Evolutionary conservation across 2,888 invertebrate species (phyloP).

Genomic region (Polydrusus cervinus): DNA sequence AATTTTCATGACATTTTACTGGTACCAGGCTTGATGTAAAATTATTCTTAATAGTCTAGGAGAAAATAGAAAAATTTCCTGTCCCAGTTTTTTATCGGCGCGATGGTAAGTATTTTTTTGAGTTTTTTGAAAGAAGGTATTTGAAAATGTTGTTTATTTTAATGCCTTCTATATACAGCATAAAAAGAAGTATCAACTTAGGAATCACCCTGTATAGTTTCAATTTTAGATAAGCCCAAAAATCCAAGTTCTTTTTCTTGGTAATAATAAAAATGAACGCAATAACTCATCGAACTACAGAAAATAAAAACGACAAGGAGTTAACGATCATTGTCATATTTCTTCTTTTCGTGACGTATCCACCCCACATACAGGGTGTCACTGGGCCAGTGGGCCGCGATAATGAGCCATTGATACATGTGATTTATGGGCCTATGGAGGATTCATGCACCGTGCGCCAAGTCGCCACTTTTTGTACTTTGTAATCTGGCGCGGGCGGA

Average conservation of each 20-base stretch:
- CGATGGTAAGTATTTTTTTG: no score
- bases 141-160: no score
- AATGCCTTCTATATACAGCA: no score
- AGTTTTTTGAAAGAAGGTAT: no score
- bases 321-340: constrained; percentile 39
- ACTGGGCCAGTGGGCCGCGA: constrained; percentile 54
- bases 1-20: no score
- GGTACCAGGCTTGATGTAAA: no score
- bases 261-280: constrained; percentile 1
- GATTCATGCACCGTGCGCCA: constrained; percentile 44
- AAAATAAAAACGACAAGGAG: constrained; percentile 17
- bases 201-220: no score
- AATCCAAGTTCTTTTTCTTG: not conserved
- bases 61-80: no score
- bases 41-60: no score
- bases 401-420: constrained; percentile 53
- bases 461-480: constrained; percentile 45
- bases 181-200: no score
- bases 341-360: constrained; percentile 35
- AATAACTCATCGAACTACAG: constrained; percentile 8
- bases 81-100: no score
- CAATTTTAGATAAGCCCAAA: not conserved
- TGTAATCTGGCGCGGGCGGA: constrained; percentile 37
- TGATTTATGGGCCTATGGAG: constrained; percentile 51
- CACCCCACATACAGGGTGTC: constrained; percentile 50